phyloP scores from a whole-genome alignment of 2,888 invertebrate species.

The Drosophila aldrichi region DNA sequence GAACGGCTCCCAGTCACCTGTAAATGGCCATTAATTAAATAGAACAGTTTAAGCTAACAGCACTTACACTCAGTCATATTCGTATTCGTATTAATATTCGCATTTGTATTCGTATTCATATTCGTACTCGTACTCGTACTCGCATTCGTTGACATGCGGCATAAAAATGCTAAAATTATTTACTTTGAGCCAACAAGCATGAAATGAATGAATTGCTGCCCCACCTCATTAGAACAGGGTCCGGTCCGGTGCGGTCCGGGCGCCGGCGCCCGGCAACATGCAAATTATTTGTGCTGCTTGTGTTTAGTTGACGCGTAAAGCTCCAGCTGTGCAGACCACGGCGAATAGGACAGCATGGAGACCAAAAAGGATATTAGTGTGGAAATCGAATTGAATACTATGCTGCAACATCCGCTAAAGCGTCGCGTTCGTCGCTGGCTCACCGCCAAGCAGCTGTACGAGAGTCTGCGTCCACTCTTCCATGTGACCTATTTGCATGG shows the following conservation, averaged over 20 bases:
- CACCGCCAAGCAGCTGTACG: conserved; percentile 80
- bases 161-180: conserved; percentile 70
- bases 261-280: conserved; percentile 37
- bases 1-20: conserved; percentile 28
- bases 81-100: not conserved
- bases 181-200: conserved; percentile 44
- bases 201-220: conserved; percentile 40
- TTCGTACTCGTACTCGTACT: not conserved
- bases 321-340: conserved; percentile 53
- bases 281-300: conserved; percentile 47
- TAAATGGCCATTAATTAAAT: conserved; percentile 61
- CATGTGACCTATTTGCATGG: conserved; percentile 79
- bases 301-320: conserved; percentile 66
- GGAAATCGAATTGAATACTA: conserved; percentile 23
- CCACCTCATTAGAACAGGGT: conserved; percentile 35
- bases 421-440: conserved; percentile 65
- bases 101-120: not conserved
- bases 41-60: conserved; percentile 64
- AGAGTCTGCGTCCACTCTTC: conserved; percentile 80
- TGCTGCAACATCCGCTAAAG: conserved; percentile 40
- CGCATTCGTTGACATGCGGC: conserved; percentile 32
- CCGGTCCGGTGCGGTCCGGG: not conserved
- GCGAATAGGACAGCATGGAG: conserved; percentile 45
- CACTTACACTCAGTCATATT: not conserved
- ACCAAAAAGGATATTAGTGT: conserved; percentile 39